Percentiles rank a stretch among this genome's conserved stretches.
Conservation (phyloP, 2,113 vertebrate species). For the Accipiter cooperii region DNA sequence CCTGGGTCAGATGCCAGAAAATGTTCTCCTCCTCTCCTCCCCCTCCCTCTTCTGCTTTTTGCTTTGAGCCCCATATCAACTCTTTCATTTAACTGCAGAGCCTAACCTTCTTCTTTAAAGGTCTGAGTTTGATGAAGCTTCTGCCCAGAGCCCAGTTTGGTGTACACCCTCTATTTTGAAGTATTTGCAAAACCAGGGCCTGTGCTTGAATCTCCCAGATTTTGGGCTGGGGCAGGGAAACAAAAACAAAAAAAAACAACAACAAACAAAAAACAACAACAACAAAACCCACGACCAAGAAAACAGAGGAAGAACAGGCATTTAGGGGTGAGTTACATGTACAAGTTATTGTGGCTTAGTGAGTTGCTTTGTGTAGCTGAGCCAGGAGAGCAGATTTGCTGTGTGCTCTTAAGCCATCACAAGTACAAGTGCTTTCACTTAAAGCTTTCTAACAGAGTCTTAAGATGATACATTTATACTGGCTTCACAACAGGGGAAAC, state of each 20-base stretch:
- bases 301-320: background rate
- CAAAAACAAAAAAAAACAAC: background rate
- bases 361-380: background rate
- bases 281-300: background rate
- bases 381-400: background rate
- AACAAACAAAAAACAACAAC: background rate
- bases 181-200: background rate
- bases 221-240: background rate
- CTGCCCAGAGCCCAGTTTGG: background rate
- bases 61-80: background rate
- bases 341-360: background rate
- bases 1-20: conserved; percentile 16
- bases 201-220: background rate
- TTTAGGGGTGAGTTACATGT: background rate
- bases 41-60: background rate
- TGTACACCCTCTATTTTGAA: background rate
- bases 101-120: background rate
- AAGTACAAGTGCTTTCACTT: background rate
- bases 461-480: background rate
- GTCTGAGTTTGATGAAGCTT: background rate
- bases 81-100: background rate
- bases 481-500: background rate
- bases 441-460: background rate
- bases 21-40: background rate
- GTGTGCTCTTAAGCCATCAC: background rate